Conservation (phyloP, 23 tunicate genomes). For the Halocynthia aurantium region DNA sequence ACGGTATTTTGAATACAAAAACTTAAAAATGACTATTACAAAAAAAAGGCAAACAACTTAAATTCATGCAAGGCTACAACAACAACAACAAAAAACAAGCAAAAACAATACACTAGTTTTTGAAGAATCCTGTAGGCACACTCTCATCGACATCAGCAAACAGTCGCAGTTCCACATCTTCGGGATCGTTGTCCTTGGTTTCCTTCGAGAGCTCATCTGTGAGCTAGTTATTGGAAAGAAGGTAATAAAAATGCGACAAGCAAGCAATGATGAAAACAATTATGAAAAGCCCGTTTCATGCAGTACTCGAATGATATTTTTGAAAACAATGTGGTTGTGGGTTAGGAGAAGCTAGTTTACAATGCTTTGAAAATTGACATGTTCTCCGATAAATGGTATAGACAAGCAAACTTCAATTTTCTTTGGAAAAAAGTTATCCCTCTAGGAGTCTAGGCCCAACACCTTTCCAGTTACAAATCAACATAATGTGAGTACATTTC, state of each 20-base stretch:
- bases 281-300: background rate
- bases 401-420: too few species aligned
- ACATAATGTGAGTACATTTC: too few species aligned
- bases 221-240: conserved; percentile 21
- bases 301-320: background rate
- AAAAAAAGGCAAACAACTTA: background rate
- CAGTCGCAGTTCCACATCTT: conserved; percentile 30
- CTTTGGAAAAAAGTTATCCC: too few species aligned
- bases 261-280: background rate
- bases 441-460: too few species aligned
- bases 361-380: too few species aligned
- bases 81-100: background rate
- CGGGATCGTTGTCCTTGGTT: conserved; percentile 6
- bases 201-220: conserved; percentile 22
- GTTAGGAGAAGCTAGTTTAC: too few species aligned
- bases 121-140: conserved; percentile 55
- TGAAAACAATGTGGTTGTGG: background rate
- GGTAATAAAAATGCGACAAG: conserved; percentile 7
- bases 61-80: background rate
- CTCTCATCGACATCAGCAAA: conserved; percentile 48
- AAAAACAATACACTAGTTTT: background rate
- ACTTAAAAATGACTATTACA: too few species aligned
- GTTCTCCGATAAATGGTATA: too few species aligned
- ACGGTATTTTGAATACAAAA: too few species aligned
- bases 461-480: too few species aligned